phyloP scores from a whole-genome alignment of 2,113 vertebrate species.

The Pseudorectes ferrugineus region DNA sequence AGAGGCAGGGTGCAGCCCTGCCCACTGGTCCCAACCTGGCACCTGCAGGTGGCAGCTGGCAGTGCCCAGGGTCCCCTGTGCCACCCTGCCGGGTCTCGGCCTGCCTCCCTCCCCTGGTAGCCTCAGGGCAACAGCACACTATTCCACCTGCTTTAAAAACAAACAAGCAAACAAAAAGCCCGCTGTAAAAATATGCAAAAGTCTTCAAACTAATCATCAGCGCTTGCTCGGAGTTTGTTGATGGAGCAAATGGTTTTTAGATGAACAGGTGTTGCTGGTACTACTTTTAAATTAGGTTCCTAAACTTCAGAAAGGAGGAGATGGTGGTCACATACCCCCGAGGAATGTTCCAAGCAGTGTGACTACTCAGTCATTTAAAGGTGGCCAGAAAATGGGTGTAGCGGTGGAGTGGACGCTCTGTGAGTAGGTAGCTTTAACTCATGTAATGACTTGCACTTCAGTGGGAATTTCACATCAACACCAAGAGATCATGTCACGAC shows the following conservation, averaged over 20 bases:
- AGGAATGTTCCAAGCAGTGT: neutral
- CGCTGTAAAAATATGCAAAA: fast-evolving
- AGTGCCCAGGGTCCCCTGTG: fast-evolving
- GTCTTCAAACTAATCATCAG: neutral
- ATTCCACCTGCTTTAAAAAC: neutral
- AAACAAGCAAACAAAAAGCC: neutral
- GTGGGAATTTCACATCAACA: neutral
- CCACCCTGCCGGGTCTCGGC: fast-evolving
- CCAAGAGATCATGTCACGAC: neutral
- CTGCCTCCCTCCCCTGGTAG: neutral
- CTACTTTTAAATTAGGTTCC: neutral
- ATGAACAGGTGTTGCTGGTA: fast-evolving
- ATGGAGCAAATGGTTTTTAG: neutral
- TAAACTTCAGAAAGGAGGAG: neutral
- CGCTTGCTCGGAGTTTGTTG: fast-evolving
- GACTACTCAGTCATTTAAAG: neutral
- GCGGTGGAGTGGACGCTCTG: neutral
- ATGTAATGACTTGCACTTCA: neutral
- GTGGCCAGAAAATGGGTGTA: neutral
- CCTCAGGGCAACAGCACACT: neutral
- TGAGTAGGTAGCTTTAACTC: neutral
- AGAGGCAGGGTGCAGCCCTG: fast-evolving
- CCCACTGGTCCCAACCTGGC: fast-evolving
- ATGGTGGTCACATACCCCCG: fast-evolving
- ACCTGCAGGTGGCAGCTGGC: neutral